Evolutionary conservation across 2,797 vertebrate species (phyloP).

Genomic region (Galagoides demidoff): DNA sequence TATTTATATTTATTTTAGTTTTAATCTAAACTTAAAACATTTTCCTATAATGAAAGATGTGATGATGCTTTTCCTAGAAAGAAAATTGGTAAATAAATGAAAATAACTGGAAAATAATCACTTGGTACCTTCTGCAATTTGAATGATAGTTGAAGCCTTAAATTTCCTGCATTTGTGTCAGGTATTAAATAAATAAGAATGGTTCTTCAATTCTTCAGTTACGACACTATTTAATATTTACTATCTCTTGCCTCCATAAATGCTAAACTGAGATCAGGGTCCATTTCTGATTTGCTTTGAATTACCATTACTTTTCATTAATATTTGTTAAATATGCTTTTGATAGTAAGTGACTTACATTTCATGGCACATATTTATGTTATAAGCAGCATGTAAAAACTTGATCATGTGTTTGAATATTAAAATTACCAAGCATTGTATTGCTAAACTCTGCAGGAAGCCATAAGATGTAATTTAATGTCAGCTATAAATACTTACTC

Average conservation of each 20-base stretch:
- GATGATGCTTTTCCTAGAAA: neutral
- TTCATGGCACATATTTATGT: slow-evolving; percentile 41
- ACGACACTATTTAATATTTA: neutral
- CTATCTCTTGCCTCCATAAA: neutral
- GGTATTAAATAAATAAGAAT: neutral
- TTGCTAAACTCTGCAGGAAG: slow-evolving; percentile 16
- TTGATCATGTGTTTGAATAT: slow-evolving; percentile 8
- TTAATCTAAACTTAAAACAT: neutral
- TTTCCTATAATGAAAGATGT: neutral
- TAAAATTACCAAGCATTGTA: neutral
- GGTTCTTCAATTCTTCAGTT: neutral
- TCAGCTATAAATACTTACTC: neutral
- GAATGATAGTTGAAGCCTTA: neutral
- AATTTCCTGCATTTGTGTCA: neutral
- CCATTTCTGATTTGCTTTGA: neutral
- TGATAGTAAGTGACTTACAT: neutral
- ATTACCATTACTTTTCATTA: slow-evolving; percentile 29
- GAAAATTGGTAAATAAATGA: neutral
- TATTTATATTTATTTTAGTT: neutral
- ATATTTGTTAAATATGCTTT: slow-evolving; percentile 8
- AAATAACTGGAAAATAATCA: neutral
- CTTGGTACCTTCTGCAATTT: neutral
- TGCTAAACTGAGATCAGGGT: neutral
- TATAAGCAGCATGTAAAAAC: slow-evolving; percentile 28
- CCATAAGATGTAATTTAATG: neutral